Percentiles rank a stretch among this genome's conserved stretches.
Conservation (phyloP, 2,113 vertebrate species). For the Ranitomeya variabilis region DNA sequence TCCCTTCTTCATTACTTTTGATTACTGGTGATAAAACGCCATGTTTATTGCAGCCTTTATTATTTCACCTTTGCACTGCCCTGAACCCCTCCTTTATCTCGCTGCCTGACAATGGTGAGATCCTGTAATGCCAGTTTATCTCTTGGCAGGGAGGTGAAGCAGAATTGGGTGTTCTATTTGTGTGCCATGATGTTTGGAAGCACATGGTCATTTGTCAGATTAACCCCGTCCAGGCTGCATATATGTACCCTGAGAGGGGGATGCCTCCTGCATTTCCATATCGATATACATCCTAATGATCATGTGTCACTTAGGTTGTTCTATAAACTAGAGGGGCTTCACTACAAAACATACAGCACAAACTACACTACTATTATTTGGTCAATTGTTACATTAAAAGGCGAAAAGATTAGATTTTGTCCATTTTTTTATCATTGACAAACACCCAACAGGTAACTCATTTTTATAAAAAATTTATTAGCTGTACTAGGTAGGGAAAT, state of each 20-base stretch:
- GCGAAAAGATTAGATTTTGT: too few relatives aligned
- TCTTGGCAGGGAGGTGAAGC: neutral
- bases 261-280: neutral
- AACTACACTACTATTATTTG: too few relatives aligned
- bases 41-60: slow-evolving; percentile 39
- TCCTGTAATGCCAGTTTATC: slow-evolving; percentile 12
- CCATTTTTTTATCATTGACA: too few relatives aligned
- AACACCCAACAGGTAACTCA: too few relatives aligned
- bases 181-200: neutral
- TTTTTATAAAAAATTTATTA: too few relatives aligned
- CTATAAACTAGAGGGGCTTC: neutral
- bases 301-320: neutral
- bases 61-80: slow-evolving; percentile 47
- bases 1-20: slow-evolving; percentile 58
- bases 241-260: neutral
- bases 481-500: too few relatives aligned
- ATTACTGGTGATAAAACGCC: slow-evolving; percentile 55
- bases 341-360: too few relatives aligned
- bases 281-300: neutral
- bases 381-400: too few relatives aligned
- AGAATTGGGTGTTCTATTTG: neutral
- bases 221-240: neutral
- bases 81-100: slow-evolving; percentile 4
- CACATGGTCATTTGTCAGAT: neutral
- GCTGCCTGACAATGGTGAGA: slow-evolving; percentile 14